Conservation (phyloP, 2,888 invertebrate genomes). For the Barypeithes pellucidus region DNA sequence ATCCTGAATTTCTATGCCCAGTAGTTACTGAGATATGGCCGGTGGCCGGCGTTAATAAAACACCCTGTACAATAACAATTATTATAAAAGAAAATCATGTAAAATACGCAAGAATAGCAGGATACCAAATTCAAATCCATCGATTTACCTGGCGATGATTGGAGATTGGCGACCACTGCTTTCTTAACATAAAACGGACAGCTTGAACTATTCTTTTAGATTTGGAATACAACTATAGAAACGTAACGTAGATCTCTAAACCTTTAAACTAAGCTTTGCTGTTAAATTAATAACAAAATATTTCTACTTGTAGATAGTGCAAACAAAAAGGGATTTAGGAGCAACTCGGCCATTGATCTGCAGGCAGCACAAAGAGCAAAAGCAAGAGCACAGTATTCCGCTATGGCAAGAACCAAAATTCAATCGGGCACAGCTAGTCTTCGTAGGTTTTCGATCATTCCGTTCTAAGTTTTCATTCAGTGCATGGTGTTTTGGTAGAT, state of each 20-base stretch:
- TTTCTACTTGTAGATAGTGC: constrained; percentile 45
- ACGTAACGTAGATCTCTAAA: not conserved
- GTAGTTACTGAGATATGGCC: no score
- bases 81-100: no score
- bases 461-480: constrained; percentile 21
- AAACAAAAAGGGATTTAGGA: constrained; percentile 77
- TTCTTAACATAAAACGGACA: no score
- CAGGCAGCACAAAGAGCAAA: constrained; percentile 92
- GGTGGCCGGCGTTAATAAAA: no score
- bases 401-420: constrained; percentile 84
- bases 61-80: no score
- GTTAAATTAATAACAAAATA: not conserved
- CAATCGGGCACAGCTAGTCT: constrained; percentile 77
- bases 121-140: no score
- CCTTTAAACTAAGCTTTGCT: not conserved
- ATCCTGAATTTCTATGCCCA: no score
- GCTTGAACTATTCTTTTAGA: not conserved
- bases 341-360: constrained; percentile 94
- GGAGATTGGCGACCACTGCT: no score
- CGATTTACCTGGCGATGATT: no score
- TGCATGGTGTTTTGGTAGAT: constrained; percentile 21
- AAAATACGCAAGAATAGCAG: no score
- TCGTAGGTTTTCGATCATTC: constrained; percentile 78
- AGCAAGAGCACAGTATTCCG: constrained; percentile 87
- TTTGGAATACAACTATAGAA: not conserved